Evolutionary conservation across 2,797 vertebrate species (phyloP).

Genomic region (Argyrosomus regius): DNA sequence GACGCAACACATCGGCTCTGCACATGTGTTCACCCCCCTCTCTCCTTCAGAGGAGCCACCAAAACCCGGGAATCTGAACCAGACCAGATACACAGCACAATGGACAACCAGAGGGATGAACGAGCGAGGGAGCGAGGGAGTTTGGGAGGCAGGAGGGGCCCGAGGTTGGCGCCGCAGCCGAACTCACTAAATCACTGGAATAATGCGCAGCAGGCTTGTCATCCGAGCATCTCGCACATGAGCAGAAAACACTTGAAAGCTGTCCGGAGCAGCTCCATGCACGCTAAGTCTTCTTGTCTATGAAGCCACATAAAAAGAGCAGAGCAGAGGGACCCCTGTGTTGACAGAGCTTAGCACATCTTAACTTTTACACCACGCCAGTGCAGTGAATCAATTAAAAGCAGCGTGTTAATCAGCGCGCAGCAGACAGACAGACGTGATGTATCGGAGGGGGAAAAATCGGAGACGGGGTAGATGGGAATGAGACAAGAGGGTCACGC

Average conservation of each 20-base stretch:
- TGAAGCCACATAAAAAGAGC: slow-evolving; percentile 59
- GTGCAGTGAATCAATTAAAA: slow-evolving; percentile 49
- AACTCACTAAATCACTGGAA: slow-evolving; percentile 73
- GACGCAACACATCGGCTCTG: slow-evolving; percentile 52
- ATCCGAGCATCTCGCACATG: slow-evolving; percentile 59
- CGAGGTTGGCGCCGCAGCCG: slow-evolving; percentile 48
- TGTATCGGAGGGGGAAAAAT: neutral
- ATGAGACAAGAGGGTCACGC: slow-evolving; percentile 50
- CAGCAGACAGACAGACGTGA: neutral
- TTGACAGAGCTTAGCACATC: slow-evolving; percentile 29
- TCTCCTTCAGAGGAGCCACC: slow-evolving; percentile 51
- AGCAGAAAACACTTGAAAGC: slow-evolving; percentile 21
- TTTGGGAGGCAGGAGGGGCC: slow-evolving; percentile 25
- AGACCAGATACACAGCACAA: slow-evolving; percentile 61
- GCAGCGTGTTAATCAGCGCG: slow-evolving; percentile 35
- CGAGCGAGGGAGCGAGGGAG: slow-evolving; percentile 3
- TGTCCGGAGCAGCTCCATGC: slow-evolving; percentile 7
- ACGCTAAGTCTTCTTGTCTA: slow-evolving; percentile 24
- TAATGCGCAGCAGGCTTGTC: slow-evolving; percentile 78
- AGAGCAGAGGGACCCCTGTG: slow-evolving; percentile 24
- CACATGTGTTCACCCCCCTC: slow-evolving; percentile 67
- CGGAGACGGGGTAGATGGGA: neutral
- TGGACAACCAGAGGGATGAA: slow-evolving; percentile 56
- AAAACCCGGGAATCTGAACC: slow-evolving; percentile 65
- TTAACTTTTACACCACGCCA: slow-evolving; percentile 1